Evolutionary conservation across 2,888 invertebrate species (phyloP).

Genomic region (Adineta ricciae): DNA sequence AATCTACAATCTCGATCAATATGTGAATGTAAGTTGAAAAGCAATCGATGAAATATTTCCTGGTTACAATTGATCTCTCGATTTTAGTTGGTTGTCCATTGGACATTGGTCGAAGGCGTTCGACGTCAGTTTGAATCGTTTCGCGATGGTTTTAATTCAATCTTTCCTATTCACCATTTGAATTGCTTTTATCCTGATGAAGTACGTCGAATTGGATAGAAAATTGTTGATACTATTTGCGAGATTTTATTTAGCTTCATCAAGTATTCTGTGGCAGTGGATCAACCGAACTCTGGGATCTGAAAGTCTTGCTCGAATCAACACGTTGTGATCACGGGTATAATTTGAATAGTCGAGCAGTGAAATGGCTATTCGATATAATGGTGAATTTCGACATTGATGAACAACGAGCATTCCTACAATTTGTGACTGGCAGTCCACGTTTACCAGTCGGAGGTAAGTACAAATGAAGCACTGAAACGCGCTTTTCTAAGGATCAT

Average conservation of each 20-base stretch:
- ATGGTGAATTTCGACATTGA: conserved; percentile 73
- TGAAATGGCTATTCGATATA: conserved; percentile 82
- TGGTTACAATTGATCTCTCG: conserved; percentile 33
- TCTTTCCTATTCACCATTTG: conserved; percentile 77
- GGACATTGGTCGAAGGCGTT: conserved; percentile 91
- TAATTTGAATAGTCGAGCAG: conserved; percentile 82
- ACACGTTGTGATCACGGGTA: conserved; percentile 97
- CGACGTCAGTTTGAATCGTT: conserved; percentile 89
- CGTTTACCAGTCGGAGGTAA: conserved; percentile 88
- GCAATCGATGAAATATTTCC: not conserved
- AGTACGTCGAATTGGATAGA: conserved; percentile 38
- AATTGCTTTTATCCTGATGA: conserved; percentile 88
- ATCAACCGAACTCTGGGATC: conserved; percentile 46
- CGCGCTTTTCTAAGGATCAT: not conserved
- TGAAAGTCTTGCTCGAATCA: conserved; percentile 57
- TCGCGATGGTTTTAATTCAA: conserved; percentile 89
- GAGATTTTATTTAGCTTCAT: conserved; percentile 49
- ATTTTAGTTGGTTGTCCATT: conserved; percentile 72
- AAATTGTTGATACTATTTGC: not conserved
- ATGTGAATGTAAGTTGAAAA: conserved; percentile 59
- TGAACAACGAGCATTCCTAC: conserved; percentile 86
- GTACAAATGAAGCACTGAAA: not conserved
- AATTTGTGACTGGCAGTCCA: conserved; percentile 96
- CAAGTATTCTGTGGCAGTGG: conserved; percentile 55
- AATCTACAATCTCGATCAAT: conserved; percentile 83